Percentiles rank a stretch among this genome's conserved stretches.
These are phyloP conservation scores for Antennarius maculatus DNA, from an alignment of 2,797 vertebrate species.

Conservation along the genomic window DNA sequence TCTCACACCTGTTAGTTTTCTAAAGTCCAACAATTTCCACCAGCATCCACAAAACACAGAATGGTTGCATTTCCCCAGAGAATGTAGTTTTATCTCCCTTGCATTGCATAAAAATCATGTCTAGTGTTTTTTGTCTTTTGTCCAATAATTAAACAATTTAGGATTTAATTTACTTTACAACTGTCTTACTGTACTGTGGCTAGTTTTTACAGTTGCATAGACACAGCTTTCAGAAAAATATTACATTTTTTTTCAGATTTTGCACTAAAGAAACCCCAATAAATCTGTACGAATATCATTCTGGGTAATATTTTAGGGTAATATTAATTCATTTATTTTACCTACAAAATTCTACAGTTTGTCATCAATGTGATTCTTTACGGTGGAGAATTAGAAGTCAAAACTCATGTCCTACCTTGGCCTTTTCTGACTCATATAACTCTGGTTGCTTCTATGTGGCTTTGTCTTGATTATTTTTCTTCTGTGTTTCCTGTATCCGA, in stretches of 20 bases:
- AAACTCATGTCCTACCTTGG: too few species aligned
- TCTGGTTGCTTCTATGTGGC: neutral
- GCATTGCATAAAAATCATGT: neutral
- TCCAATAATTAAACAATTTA: neutral
- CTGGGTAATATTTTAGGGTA: too few species aligned
- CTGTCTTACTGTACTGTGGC: neutral
- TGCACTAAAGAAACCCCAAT: too few species aligned
- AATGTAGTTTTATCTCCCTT: neutral
- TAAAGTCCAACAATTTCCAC: constrained; percentile 15
- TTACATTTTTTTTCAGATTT: too few species aligned
- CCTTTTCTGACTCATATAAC: too few species aligned
- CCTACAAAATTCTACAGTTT: too few species aligned
- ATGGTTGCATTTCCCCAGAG: constrained; percentile 34
- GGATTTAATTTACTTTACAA: neutral
- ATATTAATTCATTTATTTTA: too few species aligned
- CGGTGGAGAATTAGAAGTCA: too few species aligned
- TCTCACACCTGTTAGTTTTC: constrained; percentile 62
- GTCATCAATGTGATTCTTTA: too few species aligned
- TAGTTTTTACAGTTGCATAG: too few species aligned
- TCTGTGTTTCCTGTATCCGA: neutral
- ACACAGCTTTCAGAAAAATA: too few species aligned
- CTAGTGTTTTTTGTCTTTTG: neutral
- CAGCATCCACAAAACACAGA: constrained; percentile 20
- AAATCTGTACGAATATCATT: too few species aligned
- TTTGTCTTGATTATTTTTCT: neutral